Evolutionary conservation across 2,113 vertebrate species (phyloP).

Genomic region (Lepisosteus oculatus): DNA sequence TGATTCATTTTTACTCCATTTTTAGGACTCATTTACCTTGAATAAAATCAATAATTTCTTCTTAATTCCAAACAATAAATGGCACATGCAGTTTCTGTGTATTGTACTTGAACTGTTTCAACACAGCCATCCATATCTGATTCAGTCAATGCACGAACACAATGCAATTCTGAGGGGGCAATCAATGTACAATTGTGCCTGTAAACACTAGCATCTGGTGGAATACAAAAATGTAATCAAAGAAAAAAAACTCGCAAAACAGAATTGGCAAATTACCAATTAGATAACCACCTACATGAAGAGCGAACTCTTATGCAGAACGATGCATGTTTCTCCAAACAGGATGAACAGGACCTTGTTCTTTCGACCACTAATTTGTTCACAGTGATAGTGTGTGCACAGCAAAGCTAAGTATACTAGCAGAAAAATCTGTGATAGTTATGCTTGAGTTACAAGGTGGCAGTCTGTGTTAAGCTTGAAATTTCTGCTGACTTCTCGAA

Average conservation of each 20-base stretch:
- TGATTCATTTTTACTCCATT: too few species aligned
- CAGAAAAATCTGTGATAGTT: too few species aligned
- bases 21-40: too few species aligned
- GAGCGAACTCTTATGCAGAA: not conserved
- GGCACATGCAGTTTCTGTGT: constrained; percentile 1
- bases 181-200: constrained; percentile 49
- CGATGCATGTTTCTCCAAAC: not conserved
- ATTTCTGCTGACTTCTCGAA: too few species aligned
- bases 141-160: constrained; percentile 24
- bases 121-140: constrained; percentile 13
- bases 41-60: too few species aligned
- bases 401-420: too few species aligned
- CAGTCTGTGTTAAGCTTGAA: too few species aligned
- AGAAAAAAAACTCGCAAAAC: constrained; percentile 16
- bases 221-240: constrained; percentile 34
- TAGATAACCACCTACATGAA: constrained; percentile 8
- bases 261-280: not conserved
- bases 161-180: constrained; percentile 32
- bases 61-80: too few species aligned
- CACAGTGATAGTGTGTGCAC: too few species aligned
- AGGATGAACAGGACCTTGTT: too few species aligned
- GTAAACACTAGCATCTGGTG: constrained; percentile 63
- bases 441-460: too few species aligned
- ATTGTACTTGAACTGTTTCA: constrained; percentile 23
- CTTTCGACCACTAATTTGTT: too few species aligned